phyloP scores from a whole-genome alignment of 2,888 invertebrate genomes.

The Lasioglossum zephyrum region DNA sequence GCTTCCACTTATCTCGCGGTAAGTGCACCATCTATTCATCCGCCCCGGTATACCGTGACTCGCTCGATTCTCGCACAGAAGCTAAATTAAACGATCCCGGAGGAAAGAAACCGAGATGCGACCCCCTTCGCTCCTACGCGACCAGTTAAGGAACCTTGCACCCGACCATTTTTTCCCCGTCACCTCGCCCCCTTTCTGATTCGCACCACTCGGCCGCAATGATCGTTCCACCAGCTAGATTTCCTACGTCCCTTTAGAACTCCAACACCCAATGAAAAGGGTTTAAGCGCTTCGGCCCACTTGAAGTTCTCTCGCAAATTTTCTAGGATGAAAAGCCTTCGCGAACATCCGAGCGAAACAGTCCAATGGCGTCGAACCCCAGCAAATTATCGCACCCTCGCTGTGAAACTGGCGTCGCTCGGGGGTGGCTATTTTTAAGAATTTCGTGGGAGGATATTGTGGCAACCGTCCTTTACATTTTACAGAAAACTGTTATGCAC shows the following conservation, averaged over 20 bases:
- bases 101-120: constrained; percentile 62
- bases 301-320: constrained; percentile 6
- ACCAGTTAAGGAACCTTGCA: constrained; percentile 60
- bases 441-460: no score
- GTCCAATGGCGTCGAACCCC: neutral
- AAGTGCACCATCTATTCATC: constrained; percentile 77
- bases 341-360: neutral
- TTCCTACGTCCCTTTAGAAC: constrained; percentile 23
- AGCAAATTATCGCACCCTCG: neutral
- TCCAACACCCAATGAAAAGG: constrained; percentile 1
- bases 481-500: no score
- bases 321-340: neutral
- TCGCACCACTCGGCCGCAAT: constrained; percentile 9
- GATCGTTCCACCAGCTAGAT: constrained; percentile 26
- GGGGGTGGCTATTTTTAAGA: no score
- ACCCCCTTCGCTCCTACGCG: constrained; percentile 60
- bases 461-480: no score
- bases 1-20: constrained; percentile 77
- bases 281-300: neutral
- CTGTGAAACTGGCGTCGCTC: no score
- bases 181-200: constrained; percentile 18
- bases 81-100: constrained; percentile 70
- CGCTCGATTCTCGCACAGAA: constrained; percentile 68
- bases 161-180: constrained; percentile 61
- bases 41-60: constrained; percentile 66